Conservation (phyloP, 2,888 invertebrate genomes). For the Dynastes tityus region DNA sequence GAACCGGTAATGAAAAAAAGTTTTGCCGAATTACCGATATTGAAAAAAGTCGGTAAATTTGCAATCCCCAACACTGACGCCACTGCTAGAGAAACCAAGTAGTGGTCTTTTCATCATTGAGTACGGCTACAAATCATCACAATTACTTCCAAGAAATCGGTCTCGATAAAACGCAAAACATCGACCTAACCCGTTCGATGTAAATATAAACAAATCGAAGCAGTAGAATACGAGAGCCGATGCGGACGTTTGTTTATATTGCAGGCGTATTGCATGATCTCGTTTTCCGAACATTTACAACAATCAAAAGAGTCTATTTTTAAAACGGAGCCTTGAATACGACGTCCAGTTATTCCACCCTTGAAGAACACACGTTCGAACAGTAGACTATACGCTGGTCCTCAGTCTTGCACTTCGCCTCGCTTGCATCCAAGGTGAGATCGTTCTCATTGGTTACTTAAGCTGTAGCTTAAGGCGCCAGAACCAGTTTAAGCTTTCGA, state of each 20-base stretch:
- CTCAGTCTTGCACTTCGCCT: constrained; percentile 16
- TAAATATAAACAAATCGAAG: constrained; percentile 6
- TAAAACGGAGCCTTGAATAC: constrained; percentile 23
- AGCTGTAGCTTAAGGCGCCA: constrained; percentile 58
- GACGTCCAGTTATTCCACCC: constrained; percentile 9
- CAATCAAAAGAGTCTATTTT: constrained; percentile 20
- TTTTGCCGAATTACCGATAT: too few relatives aligned
- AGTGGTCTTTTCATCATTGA: too few relatives aligned
- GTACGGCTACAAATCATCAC: not conserved
- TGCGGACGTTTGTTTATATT: constrained; percentile 3
- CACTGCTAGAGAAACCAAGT: too few relatives aligned
- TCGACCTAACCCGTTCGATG: not conserved
- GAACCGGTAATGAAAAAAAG: too few relatives aligned
- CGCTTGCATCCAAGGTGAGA: constrained; percentile 28
- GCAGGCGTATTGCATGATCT: not conserved
- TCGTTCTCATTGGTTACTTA: constrained; percentile 56
- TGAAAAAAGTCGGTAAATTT: too few relatives aligned
- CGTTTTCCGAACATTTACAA: not conserved
- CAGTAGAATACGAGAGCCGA: not conserved
- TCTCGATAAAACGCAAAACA: constrained; percentile 14
- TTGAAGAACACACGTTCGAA: constrained; percentile 7
- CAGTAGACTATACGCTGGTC: constrained; percentile 19
- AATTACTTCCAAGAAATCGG: constrained; percentile 9
- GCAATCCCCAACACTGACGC: too few relatives aligned
- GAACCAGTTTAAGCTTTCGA: constrained; percentile 58